Conservation (phyloP, 64 coral and sea anemone species). For the Pachyseris speciosa region DNA sequence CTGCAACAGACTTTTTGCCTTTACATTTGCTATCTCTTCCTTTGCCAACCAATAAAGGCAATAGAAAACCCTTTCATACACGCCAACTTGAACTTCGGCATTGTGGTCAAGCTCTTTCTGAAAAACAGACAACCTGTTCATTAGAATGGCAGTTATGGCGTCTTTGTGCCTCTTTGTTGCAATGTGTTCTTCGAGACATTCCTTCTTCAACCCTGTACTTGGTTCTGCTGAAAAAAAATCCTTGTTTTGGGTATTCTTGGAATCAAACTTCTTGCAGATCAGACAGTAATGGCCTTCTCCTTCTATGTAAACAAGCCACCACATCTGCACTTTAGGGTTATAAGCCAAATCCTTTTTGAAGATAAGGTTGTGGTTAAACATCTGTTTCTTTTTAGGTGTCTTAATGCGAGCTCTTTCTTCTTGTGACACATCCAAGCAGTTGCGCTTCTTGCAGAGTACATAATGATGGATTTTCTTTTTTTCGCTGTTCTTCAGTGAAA, state of each 20-base stretch:
- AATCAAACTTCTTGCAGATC: slow-evolving; percentile 36
- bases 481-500: slow-evolving; percentile 12
- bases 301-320: slow-evolving; percentile 10
- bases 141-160: slow-evolving; percentile 19
- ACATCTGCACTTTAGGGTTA: background rate
- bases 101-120: slow-evolving; percentile 36
- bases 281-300: slow-evolving; percentile 28
- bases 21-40: background rate
- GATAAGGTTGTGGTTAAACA: slow-evolving; percentile 14
- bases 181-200: slow-evolving; percentile 24
- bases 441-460: slow-evolving; percentile 3
- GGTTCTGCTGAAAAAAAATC: slow-evolving; percentile 1
- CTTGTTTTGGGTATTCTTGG: slow-evolving; percentile 34
- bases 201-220: slow-evolving; percentile 23
- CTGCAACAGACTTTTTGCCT: background rate
- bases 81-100: background rate
- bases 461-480: slow-evolving; percentile 7
- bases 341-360: background rate
- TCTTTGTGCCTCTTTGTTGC: slow-evolving; percentile 51
- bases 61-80: background rate
- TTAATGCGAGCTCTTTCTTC: slow-evolving; percentile 12
- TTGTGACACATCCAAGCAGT: slow-evolving; percentile 18
- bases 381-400: background rate
- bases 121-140: slow-evolving; percentile 46
- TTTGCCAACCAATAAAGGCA: slow-evolving; percentile 30